Conservation (phyloP, 2,888 invertebrate genomes). For the Zhengitettix transpicula region DNA sequence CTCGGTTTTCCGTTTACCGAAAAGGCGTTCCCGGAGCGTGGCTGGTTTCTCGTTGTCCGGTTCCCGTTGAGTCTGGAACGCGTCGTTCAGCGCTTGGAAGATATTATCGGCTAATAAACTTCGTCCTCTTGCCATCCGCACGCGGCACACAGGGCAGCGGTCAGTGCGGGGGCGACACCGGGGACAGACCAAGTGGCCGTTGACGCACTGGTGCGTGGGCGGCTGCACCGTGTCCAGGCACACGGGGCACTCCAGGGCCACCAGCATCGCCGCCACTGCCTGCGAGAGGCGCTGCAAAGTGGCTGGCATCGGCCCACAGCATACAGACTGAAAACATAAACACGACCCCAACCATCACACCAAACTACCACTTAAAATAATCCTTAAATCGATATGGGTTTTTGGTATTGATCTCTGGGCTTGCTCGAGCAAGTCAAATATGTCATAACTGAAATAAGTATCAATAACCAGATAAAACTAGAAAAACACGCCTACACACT, state of each 20-base stretch:
- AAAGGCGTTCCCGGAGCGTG: constrained; percentile 31
- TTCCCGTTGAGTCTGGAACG: constrained; percentile 13
- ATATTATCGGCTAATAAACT: constrained; percentile 37
- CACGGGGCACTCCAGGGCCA: constrained; percentile 20
- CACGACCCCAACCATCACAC: no score
- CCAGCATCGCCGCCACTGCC: constrained; percentile 32
- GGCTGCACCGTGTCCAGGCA: constrained; percentile 17
- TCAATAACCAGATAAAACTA: no score
- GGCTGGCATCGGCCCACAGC: constrained; percentile 37
- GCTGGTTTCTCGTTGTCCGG: constrained; percentile 19
- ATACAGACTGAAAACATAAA: constrained; percentile 22
- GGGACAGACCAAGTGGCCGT: constrained; percentile 15
- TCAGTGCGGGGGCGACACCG: constrained; percentile 13
- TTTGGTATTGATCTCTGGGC: no score
- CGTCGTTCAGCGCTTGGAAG: neutral
- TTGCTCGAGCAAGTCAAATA: no score
- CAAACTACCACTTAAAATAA: no score
- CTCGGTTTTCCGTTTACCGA: constrained; percentile 17
- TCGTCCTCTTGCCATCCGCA: constrained; percentile 29
- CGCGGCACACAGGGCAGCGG: constrained; percentile 14
- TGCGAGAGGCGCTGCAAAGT: constrained; percentile 34
- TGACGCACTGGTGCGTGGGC: constrained; percentile 16
- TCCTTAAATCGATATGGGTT: no score
- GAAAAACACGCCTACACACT: no score
- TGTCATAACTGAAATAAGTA: no score